phyloP scores from a whole-genome alignment of 2,797 vertebrate species.

The Acomys russatus region DNA sequence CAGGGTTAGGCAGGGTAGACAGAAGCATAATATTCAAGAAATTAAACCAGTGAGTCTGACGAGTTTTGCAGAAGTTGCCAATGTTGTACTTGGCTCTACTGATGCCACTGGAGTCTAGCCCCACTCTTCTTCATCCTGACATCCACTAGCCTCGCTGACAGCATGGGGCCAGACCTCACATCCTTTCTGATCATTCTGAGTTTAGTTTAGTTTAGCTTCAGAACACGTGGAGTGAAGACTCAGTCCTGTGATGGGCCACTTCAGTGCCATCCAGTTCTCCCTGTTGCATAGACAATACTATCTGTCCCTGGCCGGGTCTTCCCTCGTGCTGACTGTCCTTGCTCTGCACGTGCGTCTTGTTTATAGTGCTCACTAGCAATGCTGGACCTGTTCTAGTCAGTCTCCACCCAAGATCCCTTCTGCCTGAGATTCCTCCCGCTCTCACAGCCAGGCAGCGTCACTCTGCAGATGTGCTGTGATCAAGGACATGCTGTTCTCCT shows the following conservation, averaged over 20 bases:
- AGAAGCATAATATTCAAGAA: not conserved
- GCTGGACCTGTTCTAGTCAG: rapidly evolving
- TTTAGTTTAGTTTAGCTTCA: not conserved
- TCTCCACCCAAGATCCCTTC: not conserved
- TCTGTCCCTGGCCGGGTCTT: not conserved
- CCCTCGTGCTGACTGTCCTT: rapidly evolving
- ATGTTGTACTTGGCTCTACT: not conserved
- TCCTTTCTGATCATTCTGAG: not conserved
- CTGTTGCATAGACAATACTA: not conserved
- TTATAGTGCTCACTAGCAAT: not conserved
- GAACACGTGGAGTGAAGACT: not conserved
- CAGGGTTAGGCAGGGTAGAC: not conserved
- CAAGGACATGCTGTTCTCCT: not conserved
- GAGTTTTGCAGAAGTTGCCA: not conserved
- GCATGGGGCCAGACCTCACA: not conserved
- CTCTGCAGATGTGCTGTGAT: not conserved
- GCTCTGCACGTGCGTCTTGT: too few species aligned
- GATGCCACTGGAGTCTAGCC: too few species aligned
- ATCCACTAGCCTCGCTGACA: not conserved
- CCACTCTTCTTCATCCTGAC: not conserved
- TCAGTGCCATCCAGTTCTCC: not conserved
- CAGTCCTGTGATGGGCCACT: not conserved
- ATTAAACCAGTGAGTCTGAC: not conserved
- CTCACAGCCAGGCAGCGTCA: not conserved
- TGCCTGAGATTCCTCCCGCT: not conserved